Evolutionary conservation across 2,888 invertebrate species (phyloP).

Genomic region (Aleiodes alternator): DNA sequence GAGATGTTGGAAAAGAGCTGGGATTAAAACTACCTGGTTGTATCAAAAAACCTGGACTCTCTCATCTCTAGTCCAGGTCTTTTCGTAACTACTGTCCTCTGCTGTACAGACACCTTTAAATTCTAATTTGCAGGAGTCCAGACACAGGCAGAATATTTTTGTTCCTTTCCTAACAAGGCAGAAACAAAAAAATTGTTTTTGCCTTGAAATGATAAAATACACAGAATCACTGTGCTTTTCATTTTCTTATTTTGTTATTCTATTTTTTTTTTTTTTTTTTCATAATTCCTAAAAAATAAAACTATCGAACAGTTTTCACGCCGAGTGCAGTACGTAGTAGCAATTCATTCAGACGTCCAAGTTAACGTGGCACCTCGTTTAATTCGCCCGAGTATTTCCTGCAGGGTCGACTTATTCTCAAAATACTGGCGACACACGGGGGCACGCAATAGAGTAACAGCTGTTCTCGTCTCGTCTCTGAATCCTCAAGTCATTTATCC

Average conservation of each 20-base stretch:
- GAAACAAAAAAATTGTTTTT: too few relatives aligned
- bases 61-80: conserved; percentile 18
- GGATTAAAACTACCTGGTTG: conserved; percentile 11
- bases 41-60: neutral
- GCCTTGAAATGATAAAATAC: too few relatives aligned
- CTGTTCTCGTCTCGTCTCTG: conserved; percentile 69
- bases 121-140: conserved; percentile 37
- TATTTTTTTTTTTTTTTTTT: neutral
- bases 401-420: conserved; percentile 59
- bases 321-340: conserved; percentile 64
- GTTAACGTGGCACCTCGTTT: conserved; percentile 65
- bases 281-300: conserved; percentile 28
- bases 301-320: conserved; percentile 28
- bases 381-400: conserved; percentile 68
- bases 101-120: conserved; percentile 28
- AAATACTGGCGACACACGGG: conserved; percentile 63
- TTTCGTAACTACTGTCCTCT: conserved; percentile 29
- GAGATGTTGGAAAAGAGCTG: conserved; percentile 10
- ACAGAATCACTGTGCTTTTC: too few relatives aligned
- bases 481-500: conserved; percentile 43
- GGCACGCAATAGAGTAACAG: conserved; percentile 57
- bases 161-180: neutral
- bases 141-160: conserved; percentile 13
- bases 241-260: too few relatives aligned
- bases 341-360: conserved; percentile 68